A percentile compares a stretch with the other conserved stretches of the same genome.
These are phyloP conservation scores for Prionailurus viverrinus DNA, from an alignment of 2,113 vertebrate genomes.

Conservation along the genomic window DNA sequence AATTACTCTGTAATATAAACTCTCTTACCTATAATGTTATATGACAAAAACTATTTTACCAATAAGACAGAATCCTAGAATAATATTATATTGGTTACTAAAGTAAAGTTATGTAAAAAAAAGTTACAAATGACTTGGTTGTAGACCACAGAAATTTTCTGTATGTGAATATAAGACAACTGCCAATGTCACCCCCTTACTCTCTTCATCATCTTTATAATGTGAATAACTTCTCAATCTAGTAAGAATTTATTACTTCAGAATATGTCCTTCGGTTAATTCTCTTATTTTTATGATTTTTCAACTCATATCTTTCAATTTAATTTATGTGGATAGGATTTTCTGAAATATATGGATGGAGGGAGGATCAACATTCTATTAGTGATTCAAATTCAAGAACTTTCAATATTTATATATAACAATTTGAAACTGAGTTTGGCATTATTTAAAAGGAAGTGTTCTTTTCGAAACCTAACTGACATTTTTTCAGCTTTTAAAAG, in stretches of 20 bases:
- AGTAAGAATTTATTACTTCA: slow-evolving; percentile 52
- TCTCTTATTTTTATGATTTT: slow-evolving; percentile 56
- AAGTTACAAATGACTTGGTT: slow-evolving; percentile 57
- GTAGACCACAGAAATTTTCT: slow-evolving; percentile 64
- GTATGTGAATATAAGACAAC: not conserved
- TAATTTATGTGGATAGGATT: slow-evolving; percentile 59
- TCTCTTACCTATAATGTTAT: slow-evolving; percentile 30
- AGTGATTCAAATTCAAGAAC: slow-evolving; percentile 59
- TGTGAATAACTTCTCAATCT: slow-evolving; percentile 43
- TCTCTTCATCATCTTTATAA: not conserved
- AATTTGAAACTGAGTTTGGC: slow-evolving; percentile 40
- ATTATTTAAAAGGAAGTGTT: slow-evolving; percentile 56
- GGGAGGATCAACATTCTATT: slow-evolving; percentile 12
- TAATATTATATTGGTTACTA: slow-evolving; percentile 54
- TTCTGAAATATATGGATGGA: slow-evolving; percentile 37
- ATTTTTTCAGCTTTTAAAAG: slow-evolving; percentile 86
- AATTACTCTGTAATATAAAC: slow-evolving; percentile 62
- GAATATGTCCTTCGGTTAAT: slow-evolving; percentile 41
- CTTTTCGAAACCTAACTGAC: slow-evolving; percentile 76
- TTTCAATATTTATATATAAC: slow-evolving; percentile 42
- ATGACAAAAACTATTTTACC: slow-evolving; percentile 31
- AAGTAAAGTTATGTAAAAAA: slow-evolving; percentile 9
- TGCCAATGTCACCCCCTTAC: slow-evolving; percentile 39
- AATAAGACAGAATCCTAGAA: slow-evolving; percentile 61
- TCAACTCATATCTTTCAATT: slow-evolving; percentile 56